Conservation (phyloP, 2,888 invertebrate genomes). For the Philopedon plagiatum region DNA sequence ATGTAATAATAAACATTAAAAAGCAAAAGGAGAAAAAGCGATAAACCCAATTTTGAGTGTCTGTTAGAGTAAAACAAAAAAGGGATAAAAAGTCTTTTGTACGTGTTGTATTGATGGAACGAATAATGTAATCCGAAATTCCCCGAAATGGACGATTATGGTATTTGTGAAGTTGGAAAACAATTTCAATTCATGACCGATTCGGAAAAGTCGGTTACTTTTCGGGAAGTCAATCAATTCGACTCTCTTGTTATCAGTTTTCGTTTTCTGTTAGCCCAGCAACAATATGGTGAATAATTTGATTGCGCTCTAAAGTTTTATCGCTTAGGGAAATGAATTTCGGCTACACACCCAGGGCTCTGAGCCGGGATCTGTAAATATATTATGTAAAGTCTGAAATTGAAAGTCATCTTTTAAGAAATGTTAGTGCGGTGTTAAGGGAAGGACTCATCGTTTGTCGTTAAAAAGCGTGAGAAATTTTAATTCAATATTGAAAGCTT, state of each 20-base stretch:
- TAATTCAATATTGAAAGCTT: conserved; percentile 57
- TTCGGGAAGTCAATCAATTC: conserved; percentile 64
- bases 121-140: conserved; percentile 40
- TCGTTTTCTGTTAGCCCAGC: conserved; percentile 61
- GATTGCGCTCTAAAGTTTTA: conserved; percentile 66
- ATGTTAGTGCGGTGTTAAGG: conserved; percentile 61
- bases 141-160: conserved; percentile 54
- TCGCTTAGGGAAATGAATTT: conserved; percentile 65
- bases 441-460: conserved; percentile 51
- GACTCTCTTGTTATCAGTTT: conserved; percentile 64
- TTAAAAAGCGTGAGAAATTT: conserved; percentile 62
- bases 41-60: conserved; percentile 22
- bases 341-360: conserved; percentile 56
- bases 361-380: conserved; percentile 61
- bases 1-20: conserved; percentile 1
- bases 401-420: conserved; percentile 66
- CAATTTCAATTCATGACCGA: conserved; percentile 61
- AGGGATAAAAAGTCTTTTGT: conserved; percentile 23
- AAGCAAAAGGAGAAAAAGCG: background rate
- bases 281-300: conserved; percentile 67
- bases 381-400: conserved; percentile 67
- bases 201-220: conserved; percentile 61
- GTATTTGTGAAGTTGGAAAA: conserved; percentile 58
- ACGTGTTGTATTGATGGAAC: conserved; percentile 30
- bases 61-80: conserved; percentile 23